Base-by-base conservation (phyloP, 2,888 invertebrate species). In the Abscondita cerata region DNA sequence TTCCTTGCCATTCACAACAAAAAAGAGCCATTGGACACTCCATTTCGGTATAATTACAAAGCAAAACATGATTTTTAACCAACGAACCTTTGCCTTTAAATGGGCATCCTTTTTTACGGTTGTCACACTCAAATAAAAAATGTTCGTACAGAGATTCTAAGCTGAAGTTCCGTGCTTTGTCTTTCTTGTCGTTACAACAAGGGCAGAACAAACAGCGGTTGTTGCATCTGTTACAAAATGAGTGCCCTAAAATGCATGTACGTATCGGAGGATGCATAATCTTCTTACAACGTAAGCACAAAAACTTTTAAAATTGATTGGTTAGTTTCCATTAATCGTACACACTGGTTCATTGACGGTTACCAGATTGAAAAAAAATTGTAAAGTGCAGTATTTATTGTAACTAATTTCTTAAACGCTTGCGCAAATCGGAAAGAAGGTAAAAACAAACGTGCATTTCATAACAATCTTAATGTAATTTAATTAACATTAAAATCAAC, bases 201-300 rank as follows among this genome's bases (percentile, higher is more conserved):
- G 44, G 44, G 11, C 44, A 44, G 3, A 44, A 11, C 2, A 11
- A 11, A n/a, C 19, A 18, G 11, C 19, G n/a, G 4, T 2, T 6
- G n/a, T 16, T 11, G 11, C 44, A 44, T 44, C 1, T 15, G 44
- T 44, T 18, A n/a, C 44, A 44, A 19, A 44, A 16, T 3, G 18
- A 44, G n/a, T 44, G 44, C 8, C 44, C 44, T n/a, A 44, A n/a
- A 18, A 44, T 18, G 18, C 44, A 44, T 19, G 19, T 18, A 5
- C n/a, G n/a, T 3, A 44, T n/a, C 19, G 44, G 44, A 11, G 44
- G 44, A 6, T 18, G 44, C 44, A 44, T 44, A 11, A 44, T 11
- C 3, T 18, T 9, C n/a, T 18, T 18, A 19, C 44, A 44, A 19
- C 18, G 2, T 4, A 19, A n/a, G 19, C 44, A 44, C 2, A 11